A percentile compares a stretch with the other conserved stretches of the same genome.
Evolutionary conservation across 2,113 vertebrate genomes (phyloP).

Genomic region (Etheostoma cragini): DNA sequence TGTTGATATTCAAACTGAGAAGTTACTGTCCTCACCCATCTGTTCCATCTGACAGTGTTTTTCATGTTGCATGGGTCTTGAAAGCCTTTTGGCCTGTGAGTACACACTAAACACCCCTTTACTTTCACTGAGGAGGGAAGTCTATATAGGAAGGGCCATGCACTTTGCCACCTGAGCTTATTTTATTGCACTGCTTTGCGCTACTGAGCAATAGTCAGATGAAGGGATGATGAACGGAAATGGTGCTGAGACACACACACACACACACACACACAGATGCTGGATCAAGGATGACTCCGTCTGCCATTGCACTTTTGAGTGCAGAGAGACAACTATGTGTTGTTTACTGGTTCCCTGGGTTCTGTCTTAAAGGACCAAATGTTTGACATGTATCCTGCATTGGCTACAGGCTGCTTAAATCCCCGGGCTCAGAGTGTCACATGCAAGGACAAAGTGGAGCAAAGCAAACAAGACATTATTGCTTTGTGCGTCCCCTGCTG

Average conservation of each 20-base stretch:
- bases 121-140: conserved; percentile 2
- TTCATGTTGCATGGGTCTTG: conserved; percentile 3
- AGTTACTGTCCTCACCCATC: conserved; percentile 44
- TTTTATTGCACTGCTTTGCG: conserved; percentile 48
- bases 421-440: not conserved
- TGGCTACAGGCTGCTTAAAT: not conserved
- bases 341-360: conserved; percentile 34
- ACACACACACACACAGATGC: conserved; percentile 18
- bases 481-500: conserved; percentile 20
- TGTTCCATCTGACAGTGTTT: conserved; percentile 47
- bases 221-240: conserved; percentile 52
- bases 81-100: conserved; percentile 25
- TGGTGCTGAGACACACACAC: conserved; percentile 42
- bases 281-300: conserved; percentile 33
- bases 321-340: conserved; percentile 14
- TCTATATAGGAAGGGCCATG: not conserved
- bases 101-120: conserved; percentile 10
- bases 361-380: not conserved
- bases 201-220: conserved; percentile 56
- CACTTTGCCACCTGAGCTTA: conserved; percentile 8
- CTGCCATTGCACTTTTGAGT: conserved; percentile 35
- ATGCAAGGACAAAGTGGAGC: not conserved
- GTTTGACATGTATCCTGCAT: conserved; percentile 1
- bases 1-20: conserved; percentile 66
- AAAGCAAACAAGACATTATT: not conserved